These are phyloP conservation scores for Thripadectes ignobilis DNA, from an alignment of 2,797 vertebrate species.

Conservation along the genomic window DNA sequence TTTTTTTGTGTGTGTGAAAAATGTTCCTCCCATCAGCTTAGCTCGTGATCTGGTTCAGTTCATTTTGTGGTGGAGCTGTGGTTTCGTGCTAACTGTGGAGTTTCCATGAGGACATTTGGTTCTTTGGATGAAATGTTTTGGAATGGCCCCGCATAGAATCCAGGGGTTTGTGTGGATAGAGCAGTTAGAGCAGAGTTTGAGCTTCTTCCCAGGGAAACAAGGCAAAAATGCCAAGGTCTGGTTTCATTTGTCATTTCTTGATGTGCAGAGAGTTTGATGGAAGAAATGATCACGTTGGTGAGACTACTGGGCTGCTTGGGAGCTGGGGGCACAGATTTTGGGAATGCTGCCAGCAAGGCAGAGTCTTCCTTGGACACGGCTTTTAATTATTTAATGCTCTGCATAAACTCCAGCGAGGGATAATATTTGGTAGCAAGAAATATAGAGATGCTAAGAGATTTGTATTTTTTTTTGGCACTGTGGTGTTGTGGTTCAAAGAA, in stretches of 20 bases:
- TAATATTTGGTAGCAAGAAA: not conserved
- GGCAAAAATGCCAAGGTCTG: not conserved
- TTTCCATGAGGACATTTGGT: conserved; percentile 8
- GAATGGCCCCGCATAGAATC: not conserved
- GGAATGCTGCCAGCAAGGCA: not conserved
- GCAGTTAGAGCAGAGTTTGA: not conserved
- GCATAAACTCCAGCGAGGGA: not conserved
- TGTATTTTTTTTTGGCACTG: not conserved
- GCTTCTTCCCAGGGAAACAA: conserved; percentile 43
- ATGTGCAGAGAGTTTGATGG: not conserved
- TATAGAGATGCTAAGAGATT: not conserved
- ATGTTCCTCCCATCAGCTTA: not conserved
- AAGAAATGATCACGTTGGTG: not conserved
- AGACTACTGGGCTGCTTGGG: not conserved
- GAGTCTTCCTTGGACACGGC: not conserved
- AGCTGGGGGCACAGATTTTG: not conserved
- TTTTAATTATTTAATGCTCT: not conserved
- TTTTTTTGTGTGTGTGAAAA: not conserved
- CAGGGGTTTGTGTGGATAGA: not conserved
- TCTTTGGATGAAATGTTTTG: not conserved
- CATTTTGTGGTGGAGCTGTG: not conserved
- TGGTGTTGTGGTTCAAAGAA: not conserved
- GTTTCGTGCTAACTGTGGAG: not conserved
- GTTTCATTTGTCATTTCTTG: conserved; percentile 25
- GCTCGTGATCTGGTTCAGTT: not conserved